Base-by-base conservation (phyloP, 1,140 invertebrate genomes). In the Gonioctena quinquepunctata region DNA sequence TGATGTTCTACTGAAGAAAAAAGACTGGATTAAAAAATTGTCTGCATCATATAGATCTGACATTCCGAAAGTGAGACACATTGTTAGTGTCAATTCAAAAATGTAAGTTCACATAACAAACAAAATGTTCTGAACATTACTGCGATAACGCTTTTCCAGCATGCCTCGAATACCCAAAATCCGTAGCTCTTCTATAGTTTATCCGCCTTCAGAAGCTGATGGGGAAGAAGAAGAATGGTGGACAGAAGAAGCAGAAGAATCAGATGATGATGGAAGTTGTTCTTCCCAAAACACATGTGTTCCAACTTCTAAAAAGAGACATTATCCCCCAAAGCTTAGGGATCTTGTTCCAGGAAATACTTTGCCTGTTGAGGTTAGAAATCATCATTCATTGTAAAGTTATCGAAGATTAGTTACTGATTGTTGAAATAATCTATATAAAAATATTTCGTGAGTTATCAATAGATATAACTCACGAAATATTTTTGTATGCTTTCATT, bases 141-240 rank as follows among this genome's bases (percentile, higher is more conserved):
- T n/a, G n/a, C n/a, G n/a, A n/a, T n/a, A n/a, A n/a, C n/a, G n/a
- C n/a, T 28, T 60, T 60, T 25, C 21, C 11, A 22, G 50, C n/a
- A 18, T 18, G 8, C 59, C 56, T 33, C 60, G 72, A 57, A 64
- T 72, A 57, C 54, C 68, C 22, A 69, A 74, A 49, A 63, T 75
- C 56, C 68, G 71, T 19, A 72, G 59, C 52, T 68, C 71, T 8
- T 70, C 73, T 1, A 33, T 76, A 13, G 25, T 76, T 25, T 66
- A 69, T 33, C 25, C 73, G 16, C 26, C 50, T 42, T 22, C 25
- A 56, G 66, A 71, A 23, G 59, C 48, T 56, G 66, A 69, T 48
- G 71, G 70, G 83, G 87, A 88, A 73, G 79, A 83, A 79, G 80
- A 82, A 60, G 82, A 79, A 27, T 84, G 81, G 81, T 76, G 76